These are phyloP conservation scores for Sminthurinus aureus DNA, from an alignment of 2,888 invertebrate genomes.

Conservation along the genomic window DNA sequence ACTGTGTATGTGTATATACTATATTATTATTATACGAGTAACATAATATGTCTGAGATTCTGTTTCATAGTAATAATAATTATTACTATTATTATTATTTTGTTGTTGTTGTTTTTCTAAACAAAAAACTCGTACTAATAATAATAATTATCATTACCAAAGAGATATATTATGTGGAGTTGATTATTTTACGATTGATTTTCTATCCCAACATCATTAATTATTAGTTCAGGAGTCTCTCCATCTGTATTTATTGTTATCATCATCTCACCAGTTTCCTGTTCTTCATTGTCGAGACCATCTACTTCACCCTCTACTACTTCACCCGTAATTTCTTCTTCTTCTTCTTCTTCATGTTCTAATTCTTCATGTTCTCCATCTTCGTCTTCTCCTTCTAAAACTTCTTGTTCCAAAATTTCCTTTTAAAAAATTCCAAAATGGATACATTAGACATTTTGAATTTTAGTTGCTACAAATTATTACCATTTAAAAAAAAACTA, in stretches of 20 bases:
- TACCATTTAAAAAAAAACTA: slow-evolving; percentile 54
- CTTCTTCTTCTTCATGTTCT: slow-evolving; percentile 47
- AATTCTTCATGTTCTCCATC: too few species aligned
- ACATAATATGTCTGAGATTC: too few species aligned
- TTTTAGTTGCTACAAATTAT: neutral
- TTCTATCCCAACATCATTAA: slow-evolving; percentile 55
- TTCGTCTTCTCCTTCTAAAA: slow-evolving; percentile 44
- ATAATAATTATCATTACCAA: too few species aligned
- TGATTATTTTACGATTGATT: neutral
- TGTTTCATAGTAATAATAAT: too few species aligned
- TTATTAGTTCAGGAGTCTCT: slow-evolving; percentile 66
- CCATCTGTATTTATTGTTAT: slow-evolving; percentile 75
- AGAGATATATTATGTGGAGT: too few species aligned
- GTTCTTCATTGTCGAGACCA: slow-evolving; percentile 40
- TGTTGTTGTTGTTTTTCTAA: too few species aligned
- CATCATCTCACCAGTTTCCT: slow-evolving; percentile 64
- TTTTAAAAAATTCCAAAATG: slow-evolving; percentile 1
- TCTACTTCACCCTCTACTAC: slow-evolving; percentile 23
- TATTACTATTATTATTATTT: too few species aligned
- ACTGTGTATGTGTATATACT: too few species aligned
- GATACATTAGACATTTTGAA: neutral
- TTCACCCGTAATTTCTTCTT: slow-evolving; percentile 30
- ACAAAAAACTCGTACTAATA: too few species aligned
- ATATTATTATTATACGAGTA: too few species aligned
- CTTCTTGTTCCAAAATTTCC: slow-evolving; percentile 38